Evolutionary conservation across 2,888 invertebrate species (phyloP).

Genomic region (Punctoribates punctum): DNA sequence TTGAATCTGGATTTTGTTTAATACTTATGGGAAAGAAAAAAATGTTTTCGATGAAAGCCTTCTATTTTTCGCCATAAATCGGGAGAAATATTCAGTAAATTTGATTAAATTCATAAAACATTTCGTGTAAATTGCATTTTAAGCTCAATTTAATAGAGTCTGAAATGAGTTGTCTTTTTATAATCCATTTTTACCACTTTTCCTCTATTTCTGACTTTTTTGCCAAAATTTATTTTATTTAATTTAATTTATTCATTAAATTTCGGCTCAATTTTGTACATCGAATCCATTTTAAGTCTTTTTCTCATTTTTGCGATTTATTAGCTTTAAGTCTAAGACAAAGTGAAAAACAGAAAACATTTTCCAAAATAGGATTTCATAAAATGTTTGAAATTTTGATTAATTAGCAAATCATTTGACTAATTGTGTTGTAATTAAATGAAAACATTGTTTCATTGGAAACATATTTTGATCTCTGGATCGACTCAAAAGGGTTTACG

Average conservation of each 20-base stretch:
- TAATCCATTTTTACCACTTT: no score
- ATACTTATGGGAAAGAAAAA: background rate
- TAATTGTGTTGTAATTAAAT: background rate
- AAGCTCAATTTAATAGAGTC: background rate
- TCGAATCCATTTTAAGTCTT: background rate
- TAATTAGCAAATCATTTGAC: background rate
- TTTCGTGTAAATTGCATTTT: no score
- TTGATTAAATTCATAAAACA: no score
- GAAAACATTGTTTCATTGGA: background rate
- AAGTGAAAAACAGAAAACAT: no score
- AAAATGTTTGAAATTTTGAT: background rate
- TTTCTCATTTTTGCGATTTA: no score
- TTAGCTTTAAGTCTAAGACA: background rate
- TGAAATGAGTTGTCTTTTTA: no score
- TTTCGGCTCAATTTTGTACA: background rate
- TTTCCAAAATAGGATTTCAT: no score
- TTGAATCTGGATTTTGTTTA: background rate
- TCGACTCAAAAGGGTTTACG: background rate
- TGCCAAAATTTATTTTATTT: background rate
- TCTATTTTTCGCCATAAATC: no score
- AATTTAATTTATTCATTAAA: background rate
- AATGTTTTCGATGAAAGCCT: background rate
- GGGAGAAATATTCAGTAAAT: no score
- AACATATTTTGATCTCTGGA: background rate
- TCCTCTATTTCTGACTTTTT: background rate